A percentile compares a stretch with the other conserved stretches of the same genome.
These are phyloP conservation scores for Rhea pennata DNA, from an alignment of 2,113 vertebrate genomes.

Conservation along the genomic window DNA sequence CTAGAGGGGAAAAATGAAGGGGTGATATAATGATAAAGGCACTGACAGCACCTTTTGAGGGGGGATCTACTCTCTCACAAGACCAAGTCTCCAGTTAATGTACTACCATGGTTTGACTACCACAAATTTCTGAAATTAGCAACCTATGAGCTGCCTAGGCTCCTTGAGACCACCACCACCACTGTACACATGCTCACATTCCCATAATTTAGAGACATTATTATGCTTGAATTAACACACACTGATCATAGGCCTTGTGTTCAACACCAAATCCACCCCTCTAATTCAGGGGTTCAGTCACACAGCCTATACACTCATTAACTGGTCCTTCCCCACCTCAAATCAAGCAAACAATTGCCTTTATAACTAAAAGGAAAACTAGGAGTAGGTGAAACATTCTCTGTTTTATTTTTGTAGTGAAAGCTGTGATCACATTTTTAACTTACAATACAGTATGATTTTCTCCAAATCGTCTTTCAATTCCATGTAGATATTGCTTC, in stretches of 20 bases:
- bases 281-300: background rate
- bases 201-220: background rate
- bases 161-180: background rate
- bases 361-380: background rate
- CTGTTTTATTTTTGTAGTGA: background rate
- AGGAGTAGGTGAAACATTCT: background rate
- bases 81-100: background rate
- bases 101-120: background rate
- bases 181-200: background rate
- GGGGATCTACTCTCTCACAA: background rate
- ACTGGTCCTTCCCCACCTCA: background rate
- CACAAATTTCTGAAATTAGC: background rate
- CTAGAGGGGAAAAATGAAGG: background rate
- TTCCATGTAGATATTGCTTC: slow-evolving; percentile 3
- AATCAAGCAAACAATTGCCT: background rate
- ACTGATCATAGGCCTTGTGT: background rate
- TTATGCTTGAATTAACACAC: background rate
- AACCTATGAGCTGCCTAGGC: background rate
- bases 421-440: background rate
- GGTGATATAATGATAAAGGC: background rate
- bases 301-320: background rate
- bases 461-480: background rate
- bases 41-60: background rate
- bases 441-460: background rate
- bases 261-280: background rate